Evolutionary conservation across 2,888 invertebrate genomes (phyloP).

Genomic region (Onthophagus sagittarius): DNA sequence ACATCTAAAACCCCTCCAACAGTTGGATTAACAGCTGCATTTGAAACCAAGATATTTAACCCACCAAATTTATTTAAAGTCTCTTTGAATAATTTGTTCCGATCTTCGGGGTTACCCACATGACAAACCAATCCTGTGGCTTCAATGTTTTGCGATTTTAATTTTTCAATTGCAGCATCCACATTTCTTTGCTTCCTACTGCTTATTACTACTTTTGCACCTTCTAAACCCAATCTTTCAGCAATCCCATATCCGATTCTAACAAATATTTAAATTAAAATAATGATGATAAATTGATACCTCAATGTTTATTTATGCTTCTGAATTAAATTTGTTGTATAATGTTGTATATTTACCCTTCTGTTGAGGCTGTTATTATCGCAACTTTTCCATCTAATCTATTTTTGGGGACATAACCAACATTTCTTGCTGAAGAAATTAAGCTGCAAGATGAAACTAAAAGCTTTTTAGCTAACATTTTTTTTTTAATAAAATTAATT

Average conservation of each 20-base stretch:
- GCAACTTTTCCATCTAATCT: conserved; percentile 76
- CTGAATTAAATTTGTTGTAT: background rate
- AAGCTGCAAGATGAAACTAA: background rate
- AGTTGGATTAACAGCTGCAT: conserved; percentile 88
- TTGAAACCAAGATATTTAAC: conserved; percentile 92
- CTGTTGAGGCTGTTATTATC: conserved; percentile 83
- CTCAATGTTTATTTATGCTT: background rate
- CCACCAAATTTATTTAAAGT: conserved; percentile 76
- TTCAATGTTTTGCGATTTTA: conserved; percentile 66
- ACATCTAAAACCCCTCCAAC: conserved; percentile 77
- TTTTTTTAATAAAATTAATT: background rate
- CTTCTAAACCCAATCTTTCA: conserved; percentile 78
- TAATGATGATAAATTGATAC: background rate
- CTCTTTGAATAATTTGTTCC: conserved; percentile 71
- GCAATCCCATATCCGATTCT: conserved; percentile 93
- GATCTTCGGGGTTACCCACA: conserved; percentile 80
- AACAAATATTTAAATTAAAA: conserved; percentile 1
- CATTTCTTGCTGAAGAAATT: background rate
- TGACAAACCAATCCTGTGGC: conserved; percentile 85
- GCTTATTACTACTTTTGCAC: conserved; percentile 88
- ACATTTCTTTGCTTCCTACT: conserved; percentile 89
- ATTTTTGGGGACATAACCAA: conserved; percentile 23
- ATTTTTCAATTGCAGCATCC: conserved; percentile 64
- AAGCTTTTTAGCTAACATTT: background rate
- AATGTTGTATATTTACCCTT: conserved; percentile 57